Percentiles rank a stretch among this genome's conserved stretches.
Conservation (phyloP, 2,888 invertebrate species). For the Hyalella azteca region DNA sequence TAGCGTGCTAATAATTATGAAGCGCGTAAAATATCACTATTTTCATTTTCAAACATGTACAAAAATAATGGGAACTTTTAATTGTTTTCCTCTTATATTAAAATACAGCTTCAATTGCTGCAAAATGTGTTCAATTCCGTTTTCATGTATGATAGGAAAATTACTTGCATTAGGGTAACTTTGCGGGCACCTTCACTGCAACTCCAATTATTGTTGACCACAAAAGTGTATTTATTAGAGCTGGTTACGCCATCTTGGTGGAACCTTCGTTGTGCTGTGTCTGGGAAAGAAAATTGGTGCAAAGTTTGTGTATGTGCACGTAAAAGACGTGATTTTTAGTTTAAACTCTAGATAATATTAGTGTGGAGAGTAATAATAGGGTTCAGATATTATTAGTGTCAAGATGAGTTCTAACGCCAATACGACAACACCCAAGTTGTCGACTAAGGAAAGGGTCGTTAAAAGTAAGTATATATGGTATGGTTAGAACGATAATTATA, state of each 20-base stretch:
- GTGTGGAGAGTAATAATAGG: constrained; percentile 12
- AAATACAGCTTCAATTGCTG: no score
- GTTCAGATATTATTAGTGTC: constrained; percentile 20
- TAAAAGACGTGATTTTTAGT: constrained; percentile 1
- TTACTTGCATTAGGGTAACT: neutral
- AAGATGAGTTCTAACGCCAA: constrained; percentile 32
- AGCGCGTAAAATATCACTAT: no score
- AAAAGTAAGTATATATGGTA: constrained; percentile 34
- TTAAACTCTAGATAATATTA: constrained; percentile 30
- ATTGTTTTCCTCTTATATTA: no score
- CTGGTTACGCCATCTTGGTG: constrained; percentile 34
- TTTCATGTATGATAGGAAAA: no score
- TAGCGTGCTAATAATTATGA: no score
- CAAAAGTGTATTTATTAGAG: constrained; percentile 32
- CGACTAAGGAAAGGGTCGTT: constrained; percentile 23
- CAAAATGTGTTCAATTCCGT: no score
- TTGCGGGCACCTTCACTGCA: neutral
- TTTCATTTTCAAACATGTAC: no score
- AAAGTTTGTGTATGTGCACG: constrained; percentile 8
- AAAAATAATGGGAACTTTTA: no score
- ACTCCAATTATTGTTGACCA: constrained; percentile 21
- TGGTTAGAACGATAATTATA: no score
- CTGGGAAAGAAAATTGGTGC: constrained; percentile 5
- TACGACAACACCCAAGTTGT: constrained; percentile 29
- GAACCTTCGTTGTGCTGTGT: constrained; percentile 34